phyloP scores from a whole-genome alignment of 2,113 vertebrate species.

The Osmerus eperlanus region DNA sequence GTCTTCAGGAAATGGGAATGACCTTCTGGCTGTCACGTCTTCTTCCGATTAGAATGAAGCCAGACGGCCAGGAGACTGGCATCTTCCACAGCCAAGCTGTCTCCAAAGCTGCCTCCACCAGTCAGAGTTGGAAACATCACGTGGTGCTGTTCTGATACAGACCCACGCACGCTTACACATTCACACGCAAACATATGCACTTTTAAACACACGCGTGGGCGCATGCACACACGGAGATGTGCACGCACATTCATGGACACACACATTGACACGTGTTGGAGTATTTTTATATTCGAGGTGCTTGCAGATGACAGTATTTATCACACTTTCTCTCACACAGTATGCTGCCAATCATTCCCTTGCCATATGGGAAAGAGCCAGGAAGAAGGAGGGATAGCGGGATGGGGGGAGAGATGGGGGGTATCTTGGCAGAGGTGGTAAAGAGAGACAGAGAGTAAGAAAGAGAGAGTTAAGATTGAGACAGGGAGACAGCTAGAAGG shows the following conservation, averaged over 20 bases:
- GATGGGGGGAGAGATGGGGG: too few species aligned
- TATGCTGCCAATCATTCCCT: constrained; percentile 44
- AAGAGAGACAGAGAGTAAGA: not conserved
- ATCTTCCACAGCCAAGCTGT: too few species aligned
- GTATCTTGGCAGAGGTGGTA: not conserved
- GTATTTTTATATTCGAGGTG: constrained; percentile 38
- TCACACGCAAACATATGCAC: not conserved
- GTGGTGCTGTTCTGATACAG: not conserved
- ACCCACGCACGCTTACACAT: not conserved
- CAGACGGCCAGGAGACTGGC: too few species aligned
- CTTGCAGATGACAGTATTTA: constrained; percentile 60
- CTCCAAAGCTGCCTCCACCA: too few species aligned
- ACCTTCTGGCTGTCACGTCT: too few species aligned
- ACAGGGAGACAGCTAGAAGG: too few species aligned
- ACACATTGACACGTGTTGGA: not conserved
- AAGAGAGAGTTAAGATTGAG: too few species aligned
- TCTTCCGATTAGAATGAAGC: too few species aligned
- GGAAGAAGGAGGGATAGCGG: not conserved
- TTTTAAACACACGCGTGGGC: not conserved
- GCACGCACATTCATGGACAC: not conserved
- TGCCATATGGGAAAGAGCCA: constrained; percentile 29
- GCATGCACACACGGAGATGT: not conserved
- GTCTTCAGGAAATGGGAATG: too few species aligned
- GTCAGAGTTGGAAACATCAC: not conserved
- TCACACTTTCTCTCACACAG: constrained; percentile 41